These are phyloP conservation scores for Protophormia terraenovae DNA, from an alignment of 2,888 invertebrate species.

Conservation along the genomic window DNA sequence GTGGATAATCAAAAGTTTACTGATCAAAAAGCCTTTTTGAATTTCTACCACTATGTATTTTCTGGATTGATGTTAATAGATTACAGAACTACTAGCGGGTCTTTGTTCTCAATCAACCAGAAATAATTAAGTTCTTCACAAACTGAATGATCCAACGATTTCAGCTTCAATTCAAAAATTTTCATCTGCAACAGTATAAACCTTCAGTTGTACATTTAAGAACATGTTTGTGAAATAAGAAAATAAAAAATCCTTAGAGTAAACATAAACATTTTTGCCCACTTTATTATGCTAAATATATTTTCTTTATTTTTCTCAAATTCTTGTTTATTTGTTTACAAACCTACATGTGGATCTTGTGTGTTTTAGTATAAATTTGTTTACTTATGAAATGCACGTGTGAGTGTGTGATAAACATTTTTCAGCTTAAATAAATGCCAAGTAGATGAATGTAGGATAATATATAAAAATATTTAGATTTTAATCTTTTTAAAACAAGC, in stretches of 20 bases:
- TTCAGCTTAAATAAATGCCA: slow-evolving; percentile 52
- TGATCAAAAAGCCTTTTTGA: too few relatives aligned
- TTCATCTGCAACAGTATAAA: neutral
- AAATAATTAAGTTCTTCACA: too few relatives aligned
- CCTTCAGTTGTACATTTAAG: too few relatives aligned
- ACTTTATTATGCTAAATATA: slow-evolving; percentile 41
- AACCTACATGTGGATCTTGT: neutral
- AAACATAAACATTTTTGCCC: slow-evolving; percentile 26
- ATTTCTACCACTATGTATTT: too few relatives aligned
- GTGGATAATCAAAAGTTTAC: too few relatives aligned
- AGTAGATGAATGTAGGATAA: slow-evolving; percentile 50
- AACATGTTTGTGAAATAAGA: neutral
- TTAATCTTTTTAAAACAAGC: slow-evolving; percentile 53
- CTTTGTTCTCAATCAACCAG: too few relatives aligned
- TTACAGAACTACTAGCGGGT: too few relatives aligned
- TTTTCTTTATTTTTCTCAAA: neutral
- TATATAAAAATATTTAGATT: slow-evolving; percentile 57
- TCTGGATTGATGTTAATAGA: too few relatives aligned
- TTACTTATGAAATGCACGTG: neutral
- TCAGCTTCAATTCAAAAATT: too few relatives aligned
- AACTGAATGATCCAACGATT: too few relatives aligned
- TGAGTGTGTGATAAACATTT: slow-evolving; percentile 42
- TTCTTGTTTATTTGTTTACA: neutral
- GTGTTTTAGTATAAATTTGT: neutral
- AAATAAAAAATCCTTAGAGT: neutral